Conservation (phyloP, 2,888 invertebrate species). For the Panzeria rudis region DNA sequence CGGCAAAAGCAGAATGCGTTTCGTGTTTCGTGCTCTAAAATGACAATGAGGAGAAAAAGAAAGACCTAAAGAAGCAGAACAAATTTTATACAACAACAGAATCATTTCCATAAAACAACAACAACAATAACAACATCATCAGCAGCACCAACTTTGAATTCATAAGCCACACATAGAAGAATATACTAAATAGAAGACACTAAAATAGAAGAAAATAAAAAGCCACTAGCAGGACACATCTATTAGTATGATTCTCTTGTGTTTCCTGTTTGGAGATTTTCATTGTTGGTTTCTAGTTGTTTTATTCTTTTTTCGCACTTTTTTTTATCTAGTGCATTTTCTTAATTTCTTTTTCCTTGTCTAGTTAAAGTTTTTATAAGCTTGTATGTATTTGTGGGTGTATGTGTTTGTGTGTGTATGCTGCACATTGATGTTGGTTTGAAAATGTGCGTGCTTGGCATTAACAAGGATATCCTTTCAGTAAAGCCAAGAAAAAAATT, state of each 20-base stretch:
- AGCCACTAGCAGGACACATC: conserved; percentile 55
- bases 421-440: conserved; percentile 31
- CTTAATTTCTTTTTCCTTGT: conserved; percentile 45
- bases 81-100: conserved; percentile 39
- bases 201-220: conserved; percentile 29
- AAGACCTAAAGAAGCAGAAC: conserved; percentile 16
- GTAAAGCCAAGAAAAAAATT: neutral
- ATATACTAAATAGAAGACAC: neutral
- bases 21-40: conserved; percentile 29
- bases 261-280: conserved; percentile 62
- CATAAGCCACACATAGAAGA: conserved; percentile 26
- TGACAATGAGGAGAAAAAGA: conserved; percentile 7
- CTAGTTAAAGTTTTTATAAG: conserved; percentile 9
- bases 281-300: conserved; percentile 38
- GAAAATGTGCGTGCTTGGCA: conserved; percentile 62
- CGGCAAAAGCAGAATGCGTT: conserved; percentile 42
- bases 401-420: neutral
- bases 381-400: neutral
- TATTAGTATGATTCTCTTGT: conserved; percentile 62
- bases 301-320: conserved; percentile 11
- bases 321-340: neutral
- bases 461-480: conserved; percentile 62
- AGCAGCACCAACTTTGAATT: conserved; percentile 12
- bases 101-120: conserved; percentile 27
- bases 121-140: conserved; percentile 14